Conservation (phyloP, 2,888 invertebrate species). For the Drosophila fulvimacula region DNA sequence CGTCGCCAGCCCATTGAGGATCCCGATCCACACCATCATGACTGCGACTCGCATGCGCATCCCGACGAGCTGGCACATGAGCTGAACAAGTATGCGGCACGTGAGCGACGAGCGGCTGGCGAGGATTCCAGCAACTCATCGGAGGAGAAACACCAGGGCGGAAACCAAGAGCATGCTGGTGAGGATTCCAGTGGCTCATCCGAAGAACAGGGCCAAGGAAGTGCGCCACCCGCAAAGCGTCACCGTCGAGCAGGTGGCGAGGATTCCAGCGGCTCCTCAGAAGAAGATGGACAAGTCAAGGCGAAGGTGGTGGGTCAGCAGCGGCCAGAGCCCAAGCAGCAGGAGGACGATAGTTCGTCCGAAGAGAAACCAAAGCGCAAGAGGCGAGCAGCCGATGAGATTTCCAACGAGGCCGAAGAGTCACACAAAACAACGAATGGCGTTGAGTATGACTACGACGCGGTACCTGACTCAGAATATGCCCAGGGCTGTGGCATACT, state of each 20-base stretch:
- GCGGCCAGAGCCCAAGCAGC: not conserved
- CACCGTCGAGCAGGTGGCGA: not conserved
- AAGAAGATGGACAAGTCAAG: not conserved
- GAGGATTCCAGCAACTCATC: slow-evolving; percentile 9
- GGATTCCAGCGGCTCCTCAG: not conserved
- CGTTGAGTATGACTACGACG: not conserved
- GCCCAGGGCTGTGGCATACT: slow-evolving; percentile 77
- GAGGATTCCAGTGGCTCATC: slow-evolving; percentile 4
- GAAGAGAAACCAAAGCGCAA: not conserved
- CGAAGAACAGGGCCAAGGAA: not conserved
- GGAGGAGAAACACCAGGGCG: slow-evolving; percentile 1
- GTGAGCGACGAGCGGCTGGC: slow-evolving; percentile 4
- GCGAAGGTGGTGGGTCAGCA: not conserved
- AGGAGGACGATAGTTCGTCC: not conserved
- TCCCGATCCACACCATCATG: slow-evolving; percentile 11
- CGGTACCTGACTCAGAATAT: slow-evolving; percentile 67
- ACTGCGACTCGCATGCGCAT: not conserved
- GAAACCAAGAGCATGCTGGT: not conserved
- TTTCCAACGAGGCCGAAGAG: not conserved
- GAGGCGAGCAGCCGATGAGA: not conserved
- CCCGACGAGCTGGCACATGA: slow-evolving; percentile 25
- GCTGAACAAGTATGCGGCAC: not conserved
- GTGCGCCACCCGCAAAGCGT: not conserved
- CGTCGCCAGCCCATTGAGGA: slow-evolving; percentile 21
- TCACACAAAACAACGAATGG: not conserved